A percentile compares a stretch with the other conserved stretches of the same genome.
Conservation (phyloP, 2,797 vertebrate species). For the Vespertilio murinus region DNA sequence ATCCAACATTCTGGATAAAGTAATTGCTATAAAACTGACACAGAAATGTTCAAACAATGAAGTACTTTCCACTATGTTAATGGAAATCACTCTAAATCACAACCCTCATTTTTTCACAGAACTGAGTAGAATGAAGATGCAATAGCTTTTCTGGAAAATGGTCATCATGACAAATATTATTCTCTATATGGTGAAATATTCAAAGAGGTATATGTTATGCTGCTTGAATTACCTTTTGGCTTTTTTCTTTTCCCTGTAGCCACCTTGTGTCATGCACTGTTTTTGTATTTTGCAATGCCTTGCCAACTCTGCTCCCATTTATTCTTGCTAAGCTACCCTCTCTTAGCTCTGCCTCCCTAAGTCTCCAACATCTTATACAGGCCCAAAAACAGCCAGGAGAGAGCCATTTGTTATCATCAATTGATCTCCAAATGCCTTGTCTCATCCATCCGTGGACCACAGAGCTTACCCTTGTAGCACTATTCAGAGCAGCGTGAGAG, state of each 20-base stretch:
- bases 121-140: neutral
- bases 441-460: neutral
- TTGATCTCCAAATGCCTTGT: neutral
- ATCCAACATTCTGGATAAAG: neutral
- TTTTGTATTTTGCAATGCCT: neutral
- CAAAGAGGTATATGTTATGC: neutral
- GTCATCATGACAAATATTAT: neutral
- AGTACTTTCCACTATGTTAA: neutral
- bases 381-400: neutral
- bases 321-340: neutral
- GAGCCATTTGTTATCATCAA: neutral
- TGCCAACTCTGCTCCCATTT: neutral
- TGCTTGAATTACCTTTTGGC: neutral
- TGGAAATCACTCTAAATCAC: neutral
- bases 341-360: neutral
- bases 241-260: neutral
- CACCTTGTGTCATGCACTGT: neutral
- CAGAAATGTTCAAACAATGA: neutral
- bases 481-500: neutral
- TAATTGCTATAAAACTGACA: neutral
- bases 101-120: neutral
- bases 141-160: neutral
- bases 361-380: neutral
- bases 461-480: neutral
- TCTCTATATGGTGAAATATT: neutral